Evolutionary conservation across 2,113 vertebrate species (phyloP).

Genomic region (Sminthopsis crassicaudata): DNA sequence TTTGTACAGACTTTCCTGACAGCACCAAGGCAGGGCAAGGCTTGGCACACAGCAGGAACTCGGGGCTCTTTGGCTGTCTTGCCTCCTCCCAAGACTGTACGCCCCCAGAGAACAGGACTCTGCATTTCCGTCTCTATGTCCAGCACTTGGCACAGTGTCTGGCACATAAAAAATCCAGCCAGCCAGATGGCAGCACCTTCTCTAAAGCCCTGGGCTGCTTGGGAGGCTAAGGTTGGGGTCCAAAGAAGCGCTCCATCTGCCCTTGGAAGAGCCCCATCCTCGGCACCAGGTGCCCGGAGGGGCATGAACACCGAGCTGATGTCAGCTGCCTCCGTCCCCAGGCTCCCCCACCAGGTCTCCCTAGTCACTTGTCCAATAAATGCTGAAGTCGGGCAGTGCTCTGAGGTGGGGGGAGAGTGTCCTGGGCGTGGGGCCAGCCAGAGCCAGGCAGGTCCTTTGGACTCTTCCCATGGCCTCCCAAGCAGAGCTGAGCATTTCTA

Average conservation of each 20-base stretch:
- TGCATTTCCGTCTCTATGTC: not conserved
- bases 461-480: not conserved
- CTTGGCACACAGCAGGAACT: too few relatives aligned
- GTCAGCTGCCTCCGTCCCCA: not conserved
- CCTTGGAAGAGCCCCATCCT: not conserved
- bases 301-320: not conserved
- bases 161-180: too few relatives aligned
- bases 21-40: too few relatives aligned
- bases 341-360: not conserved
- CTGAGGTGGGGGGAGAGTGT: not conserved
- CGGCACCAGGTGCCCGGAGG: not conserved
- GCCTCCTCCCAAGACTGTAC: not conserved
- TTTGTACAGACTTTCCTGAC: too few relatives aligned
- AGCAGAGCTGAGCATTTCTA: not conserved
- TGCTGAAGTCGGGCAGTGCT: too few relatives aligned
- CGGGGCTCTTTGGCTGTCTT: not conserved
- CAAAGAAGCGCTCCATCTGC: too few relatives aligned
- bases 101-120: not conserved
- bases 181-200: not conserved
- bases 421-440: too few relatives aligned
- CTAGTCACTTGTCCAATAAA: not conserved
- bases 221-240: too few relatives aligned
- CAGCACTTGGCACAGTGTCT: too few relatives aligned
- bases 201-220: not conserved
- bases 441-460: not conserved